Evolutionary conservation across 2,113 vertebrate species (phyloP).

Genomic region (Patagioenas fasciata): DNA sequence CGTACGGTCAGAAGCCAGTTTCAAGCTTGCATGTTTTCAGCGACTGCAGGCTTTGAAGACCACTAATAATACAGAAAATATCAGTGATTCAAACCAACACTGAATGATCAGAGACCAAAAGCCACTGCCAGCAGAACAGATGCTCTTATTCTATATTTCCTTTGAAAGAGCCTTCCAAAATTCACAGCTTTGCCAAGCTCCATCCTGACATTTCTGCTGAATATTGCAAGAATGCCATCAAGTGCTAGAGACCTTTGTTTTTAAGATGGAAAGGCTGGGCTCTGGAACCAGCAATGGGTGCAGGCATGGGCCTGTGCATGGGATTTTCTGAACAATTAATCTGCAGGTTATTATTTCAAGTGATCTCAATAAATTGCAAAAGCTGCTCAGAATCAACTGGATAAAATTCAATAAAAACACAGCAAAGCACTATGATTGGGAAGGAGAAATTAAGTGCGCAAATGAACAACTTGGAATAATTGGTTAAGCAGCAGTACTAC

Average conservation of each 20-base stretch:
- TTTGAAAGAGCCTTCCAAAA: slow-evolving; percentile 39
- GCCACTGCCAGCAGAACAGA: slow-evolving; percentile 63
- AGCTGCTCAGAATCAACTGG: slow-evolving; percentile 43
- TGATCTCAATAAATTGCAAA: slow-evolving; percentile 55
- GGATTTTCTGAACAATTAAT: slow-evolving; percentile 55
- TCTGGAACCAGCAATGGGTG: slow-evolving; percentile 1
- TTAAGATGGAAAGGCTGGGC: slow-evolving; percentile 9
- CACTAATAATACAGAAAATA: background rate
- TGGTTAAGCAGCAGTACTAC: slow-evolving; percentile 1
- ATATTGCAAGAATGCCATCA: slow-evolving; percentile 31
- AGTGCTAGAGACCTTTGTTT: slow-evolving; percentile 45
- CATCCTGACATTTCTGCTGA: slow-evolving; percentile 56
- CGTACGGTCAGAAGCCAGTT: background rate
- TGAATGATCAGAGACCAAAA: slow-evolving; percentile 19
- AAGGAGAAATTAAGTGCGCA: slow-evolving; percentile 10
- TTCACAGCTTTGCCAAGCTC: slow-evolving; percentile 30
- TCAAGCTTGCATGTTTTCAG: background rate
- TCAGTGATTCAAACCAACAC: background rate
- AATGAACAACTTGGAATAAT: slow-evolving; percentile 5
- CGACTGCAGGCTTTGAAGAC: background rate
- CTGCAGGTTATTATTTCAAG: background rate
- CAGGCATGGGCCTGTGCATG: slow-evolving; percentile 37
- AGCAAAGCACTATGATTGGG: background rate
- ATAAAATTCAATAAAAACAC: slow-evolving; percentile 48
- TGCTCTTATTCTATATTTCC: slow-evolving; percentile 41